phyloP scores from a whole-genome alignment of 2,797 vertebrate genomes.

The Rhynchonycteris naso region DNA sequence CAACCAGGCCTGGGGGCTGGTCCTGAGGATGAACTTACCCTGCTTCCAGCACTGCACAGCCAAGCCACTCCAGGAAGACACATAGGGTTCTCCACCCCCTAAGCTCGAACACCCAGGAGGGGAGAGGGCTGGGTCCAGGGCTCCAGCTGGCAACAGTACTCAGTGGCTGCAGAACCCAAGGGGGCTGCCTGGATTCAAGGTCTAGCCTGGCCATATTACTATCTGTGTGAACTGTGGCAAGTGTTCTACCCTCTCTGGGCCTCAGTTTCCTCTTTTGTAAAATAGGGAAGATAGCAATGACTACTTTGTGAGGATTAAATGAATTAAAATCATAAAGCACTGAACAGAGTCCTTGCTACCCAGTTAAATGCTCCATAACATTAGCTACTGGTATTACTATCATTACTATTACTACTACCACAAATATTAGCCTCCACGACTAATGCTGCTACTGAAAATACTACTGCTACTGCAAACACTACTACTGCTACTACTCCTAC shows the following conservation, averaged over 20 bases:
- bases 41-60: neutral
- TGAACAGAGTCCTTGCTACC: neutral
- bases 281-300: neutral
- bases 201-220: neutral
- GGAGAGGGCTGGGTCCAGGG: neutral
- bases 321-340: neutral
- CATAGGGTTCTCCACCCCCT: neutral
- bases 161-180: neutral
- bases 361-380: neutral
- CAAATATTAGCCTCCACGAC: too few relatives aligned
- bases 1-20: neutral
- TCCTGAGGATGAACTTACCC: neutral
- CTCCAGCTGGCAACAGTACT: neutral
- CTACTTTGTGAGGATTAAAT: neutral
- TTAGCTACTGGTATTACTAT: neutral
- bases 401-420: neutral
- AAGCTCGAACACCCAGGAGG: neutral
- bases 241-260: slow-evolving; percentile 6
- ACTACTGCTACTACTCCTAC: neutral
- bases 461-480: neutral
- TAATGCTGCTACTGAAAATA: neutral
- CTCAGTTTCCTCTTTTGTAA: neutral
- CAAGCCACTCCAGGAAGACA: neutral
- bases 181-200: neutral
- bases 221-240: neutral